A percentile compares a stretch with the other conserved stretches of the same genome.
phyloP scores from a whole-genome alignment of 2,797 vertebrate genomes.

The Pantherophis vulpinus region DNA sequence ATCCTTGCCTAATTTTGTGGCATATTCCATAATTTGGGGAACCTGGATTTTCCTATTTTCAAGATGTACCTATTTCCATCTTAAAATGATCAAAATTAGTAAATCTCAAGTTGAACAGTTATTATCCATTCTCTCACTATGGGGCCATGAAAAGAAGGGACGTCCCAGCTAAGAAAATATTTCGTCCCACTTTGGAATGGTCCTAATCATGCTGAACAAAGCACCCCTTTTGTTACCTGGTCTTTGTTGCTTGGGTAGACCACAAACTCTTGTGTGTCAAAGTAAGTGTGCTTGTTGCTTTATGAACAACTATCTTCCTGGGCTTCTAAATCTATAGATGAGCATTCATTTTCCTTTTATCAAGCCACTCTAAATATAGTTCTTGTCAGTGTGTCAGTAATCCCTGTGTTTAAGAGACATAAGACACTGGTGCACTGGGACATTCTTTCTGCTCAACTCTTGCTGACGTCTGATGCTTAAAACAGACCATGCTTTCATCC shows the following conservation, averaged over 20 bases:
- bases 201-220: conserved; percentile 24
- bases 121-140: not conserved
- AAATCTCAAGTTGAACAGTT: not conserved
- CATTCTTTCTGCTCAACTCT: conserved; percentile 89
- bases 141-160: not conserved
- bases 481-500: conserved; percentile 89
- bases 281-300: conserved; percentile 15
- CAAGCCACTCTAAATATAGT: conserved; percentile 80
- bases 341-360: conserved; percentile 56
- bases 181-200: conserved; percentile 32
- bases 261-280: not conserved
- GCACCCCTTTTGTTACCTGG: conserved; percentile 41
- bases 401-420: conserved; percentile 74
- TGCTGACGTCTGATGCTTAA: conserved; percentile 87
- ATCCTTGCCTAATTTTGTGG: not conserved
- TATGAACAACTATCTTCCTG: conserved; percentile 29
- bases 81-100: not conserved
- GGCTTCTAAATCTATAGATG: conserved; percentile 6
- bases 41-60: rapidly evolving
- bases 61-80: not conserved
- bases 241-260: conserved; percentile 25
- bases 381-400: conserved; percentile 78
- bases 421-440: conserved; percentile 85
- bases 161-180: not conserved
- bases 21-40: not conserved